phyloP scores from a whole-genome alignment of 2,113 vertebrate genomes.

The Beaufortia kweichowensis region DNA sequence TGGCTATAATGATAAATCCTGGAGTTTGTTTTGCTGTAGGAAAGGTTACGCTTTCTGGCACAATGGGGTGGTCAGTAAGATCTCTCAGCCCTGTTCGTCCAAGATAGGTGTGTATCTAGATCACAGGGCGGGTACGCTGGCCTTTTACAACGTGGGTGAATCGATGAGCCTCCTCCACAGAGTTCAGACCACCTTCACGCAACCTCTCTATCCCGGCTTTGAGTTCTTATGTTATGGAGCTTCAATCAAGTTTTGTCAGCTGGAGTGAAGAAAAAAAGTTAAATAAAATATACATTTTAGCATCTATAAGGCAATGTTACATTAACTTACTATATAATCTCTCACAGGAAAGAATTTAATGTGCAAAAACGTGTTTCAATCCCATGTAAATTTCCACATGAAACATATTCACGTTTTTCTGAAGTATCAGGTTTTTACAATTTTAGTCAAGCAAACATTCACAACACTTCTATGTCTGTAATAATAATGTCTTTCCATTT shows the following conservation, averaged over 20 bases:
- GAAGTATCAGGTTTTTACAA: too few species aligned
- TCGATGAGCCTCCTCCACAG: constrained; percentile 38
- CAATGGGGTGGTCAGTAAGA: constrained; percentile 38
- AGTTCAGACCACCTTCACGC: constrained; percentile 36
- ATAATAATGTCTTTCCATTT: neutral
- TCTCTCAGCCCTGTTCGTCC: neutral
- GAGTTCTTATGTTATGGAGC: constrained; percentile 44
- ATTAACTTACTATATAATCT: too few species aligned
- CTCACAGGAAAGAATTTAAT: too few species aligned
- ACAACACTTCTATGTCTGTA: neutral
- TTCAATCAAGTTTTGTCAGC: constrained; percentile 31
- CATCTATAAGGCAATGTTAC: neutral
- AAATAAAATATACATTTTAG: neutral
- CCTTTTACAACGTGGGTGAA: constrained; percentile 38
- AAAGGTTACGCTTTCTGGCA: constrained; percentile 73
- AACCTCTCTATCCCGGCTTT: constrained; percentile 47
- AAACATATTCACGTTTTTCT: too few species aligned
- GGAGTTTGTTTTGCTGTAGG: constrained; percentile 75
- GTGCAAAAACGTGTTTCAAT: too few species aligned
- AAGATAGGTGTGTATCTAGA: constrained; percentile 45
- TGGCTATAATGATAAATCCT: constrained; percentile 70
- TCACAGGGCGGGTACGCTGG: constrained; percentile 34
- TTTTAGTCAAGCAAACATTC: too few species aligned
- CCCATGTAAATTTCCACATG: too few species aligned
- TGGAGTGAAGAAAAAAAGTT: constrained; percentile 39